Base-by-base conservation (phyloP, 2,888 invertebrate genomes). In the Caenorhabditis zanzibari region DNA sequence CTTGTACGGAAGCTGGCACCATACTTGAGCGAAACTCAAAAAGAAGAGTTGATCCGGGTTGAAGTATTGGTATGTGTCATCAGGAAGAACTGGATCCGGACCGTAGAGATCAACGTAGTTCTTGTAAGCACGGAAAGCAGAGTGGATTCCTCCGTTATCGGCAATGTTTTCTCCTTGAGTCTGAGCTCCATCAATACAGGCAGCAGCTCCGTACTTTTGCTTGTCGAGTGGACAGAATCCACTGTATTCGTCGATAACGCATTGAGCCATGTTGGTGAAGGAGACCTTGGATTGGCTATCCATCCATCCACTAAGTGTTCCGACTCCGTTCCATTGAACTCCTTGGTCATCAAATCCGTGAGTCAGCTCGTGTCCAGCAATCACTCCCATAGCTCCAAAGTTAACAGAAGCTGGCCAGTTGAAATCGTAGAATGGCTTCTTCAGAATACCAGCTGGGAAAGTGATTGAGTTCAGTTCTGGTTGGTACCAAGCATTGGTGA, bases 311-410 rank as follows among this genome's bases (percentile, higher is more conserved):
- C 73, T 85, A n/a, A 90, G 80, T 9, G 68, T 80, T 35, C 90
- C 90, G 1, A 84, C 84, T 38, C 89, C 88, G 66, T 90, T 85
- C 90, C 90, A 90, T 76, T 90, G 90, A 16, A 90, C 90, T 64
- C 90, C 90, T 66, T 89, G 80, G 92, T 97, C 97, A 92, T 98
- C 98, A 92, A 98, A 98, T 0, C 97, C 97, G 91, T 98, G 97
- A 0, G 97, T 97, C 72, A 98, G 93, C 92, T 98, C 97, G 92
- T 98, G 98, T 0, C 98, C 85, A 95, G 98, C 97, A 0, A 98
- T 97, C 0, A 97, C 97, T 0, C 98, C 98, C 95, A 98, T 97
- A 1, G 96, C 97, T 0, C 98, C 98, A 90, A 96, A 98, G 68
- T 90, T 91, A 16, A 90, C 85, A 5, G 90, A 80, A 26, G 90